Conservation (phyloP, 2,888 invertebrate species). For the Bedellia somnulentella region DNA sequence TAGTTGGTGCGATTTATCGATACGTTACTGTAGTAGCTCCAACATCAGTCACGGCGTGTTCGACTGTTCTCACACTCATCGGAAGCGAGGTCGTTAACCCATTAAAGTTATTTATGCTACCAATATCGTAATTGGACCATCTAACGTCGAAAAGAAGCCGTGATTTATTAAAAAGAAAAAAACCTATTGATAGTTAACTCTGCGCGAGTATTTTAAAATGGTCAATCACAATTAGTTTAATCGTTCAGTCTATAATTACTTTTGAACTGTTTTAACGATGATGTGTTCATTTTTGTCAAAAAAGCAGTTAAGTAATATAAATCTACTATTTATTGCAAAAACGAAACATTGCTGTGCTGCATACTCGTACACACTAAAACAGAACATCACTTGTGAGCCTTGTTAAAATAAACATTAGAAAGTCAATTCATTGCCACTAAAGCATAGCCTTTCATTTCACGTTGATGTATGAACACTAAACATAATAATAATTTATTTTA, state of each 20-base stretch:
- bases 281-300: too few relatives aligned
- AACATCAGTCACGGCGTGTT: too few relatives aligned
- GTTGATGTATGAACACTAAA: conserved; percentile 18
- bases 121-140: conserved; percentile 11
- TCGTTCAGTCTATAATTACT: too few relatives aligned
- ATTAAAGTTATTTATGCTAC: conserved; percentile 9
- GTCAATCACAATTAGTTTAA: too few relatives aligned
- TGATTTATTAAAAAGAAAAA: too few relatives aligned
- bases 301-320: neutral
- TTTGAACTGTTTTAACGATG: too few relatives aligned
- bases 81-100: conserved; percentile 13
- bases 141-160: neutral
- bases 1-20: too few relatives aligned
- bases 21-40: too few relatives aligned
- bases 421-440: conserved; percentile 19
- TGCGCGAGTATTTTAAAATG: too few relatives aligned
- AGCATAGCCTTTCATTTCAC: conserved; percentile 20
- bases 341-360: neutral
- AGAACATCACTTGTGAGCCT: neutral
- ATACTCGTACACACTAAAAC: neutral
- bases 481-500: conserved; percentile 21
- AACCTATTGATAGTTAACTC: too few relatives aligned
- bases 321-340: neutral
- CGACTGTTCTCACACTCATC: conserved; percentile 15
- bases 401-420: conserved; percentile 13